Base-by-base conservation (phyloP, 92 coral and sea anemone species). In the Paramuricea clavata region DNA sequence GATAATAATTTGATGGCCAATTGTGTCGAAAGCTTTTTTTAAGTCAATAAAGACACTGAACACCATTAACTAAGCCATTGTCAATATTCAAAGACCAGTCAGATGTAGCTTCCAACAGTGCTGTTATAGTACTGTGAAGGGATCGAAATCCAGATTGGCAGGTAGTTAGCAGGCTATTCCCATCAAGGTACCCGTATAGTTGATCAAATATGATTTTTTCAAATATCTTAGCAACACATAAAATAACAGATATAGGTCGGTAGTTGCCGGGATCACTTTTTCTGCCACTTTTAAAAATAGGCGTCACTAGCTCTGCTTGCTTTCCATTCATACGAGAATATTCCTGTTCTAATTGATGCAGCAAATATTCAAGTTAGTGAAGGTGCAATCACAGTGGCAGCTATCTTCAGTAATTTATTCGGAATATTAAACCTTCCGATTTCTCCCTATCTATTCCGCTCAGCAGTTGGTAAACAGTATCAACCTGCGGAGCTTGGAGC, bases 251-350 rank as follows among this genome's bases (percentile, higher is more conserved):
- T 13, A 68, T 68, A 22, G 74, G 74, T 13, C 39, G 74, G 32
- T 68, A 68, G 39, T 68, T 68, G 32, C 74, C 41, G 19, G 32
- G 74, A 31, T 68, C 74, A 8, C 12, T n/a, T 68, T 28, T 68
- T 23, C 10, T 32, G 32, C 74, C 74, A 15, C 32, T 31, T 28
- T 68, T 68, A 31, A 68, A 68, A 2, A 68, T 31, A 31, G 74
- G 74, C 6, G 32, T n/a, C 19, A 68, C n/a, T n/a, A n/a, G n/a
- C 74, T 31, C 32, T 68, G 25, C 28, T 10, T 17, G 32, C 19
- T 68, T 68, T 68, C 74, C 74, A 68, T n/a, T 68, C 74, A 31
- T 17, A 5, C 6, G 74, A 31, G 74, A n/a, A 68, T 22, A 68
- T 68, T 68, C 74, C 74, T 31, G 25, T 68, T 13, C 31, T n/a